Evolutionary conservation across 2,797 vertebrate genomes (phyloP).

Genomic region (Pseudochromis fuscus): DNA sequence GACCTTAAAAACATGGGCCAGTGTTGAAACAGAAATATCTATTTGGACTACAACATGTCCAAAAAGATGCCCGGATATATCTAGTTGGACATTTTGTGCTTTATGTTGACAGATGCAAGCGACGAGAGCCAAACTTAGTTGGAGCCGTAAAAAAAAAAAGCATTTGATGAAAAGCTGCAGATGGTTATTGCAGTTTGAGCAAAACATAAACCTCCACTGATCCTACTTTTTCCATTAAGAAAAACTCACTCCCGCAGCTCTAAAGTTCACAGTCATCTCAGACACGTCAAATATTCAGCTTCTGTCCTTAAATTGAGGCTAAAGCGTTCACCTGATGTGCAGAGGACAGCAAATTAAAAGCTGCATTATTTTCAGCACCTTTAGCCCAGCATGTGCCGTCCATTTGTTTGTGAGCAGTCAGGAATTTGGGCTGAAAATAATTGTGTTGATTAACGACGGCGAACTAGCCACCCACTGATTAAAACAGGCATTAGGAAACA

Average conservation of each 20-base stretch:
- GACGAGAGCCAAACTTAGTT: background rate
- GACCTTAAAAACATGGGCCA: no score
- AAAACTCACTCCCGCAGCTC: background rate
- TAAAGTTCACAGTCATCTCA: background rate
- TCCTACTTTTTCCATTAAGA: background rate
- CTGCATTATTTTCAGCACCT: constrained; percentile 20
- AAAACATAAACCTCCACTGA: background rate
- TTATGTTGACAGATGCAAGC: background rate
- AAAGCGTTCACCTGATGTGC: constrained; percentile 6
- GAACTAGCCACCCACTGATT: constrained; percentile 45
- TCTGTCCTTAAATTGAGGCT: background rate
- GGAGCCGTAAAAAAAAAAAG: background rate
- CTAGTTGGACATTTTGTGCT: background rate
- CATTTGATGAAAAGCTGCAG: constrained; percentile 5
- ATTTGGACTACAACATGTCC: no score
- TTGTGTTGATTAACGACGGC: constrained; percentile 52
- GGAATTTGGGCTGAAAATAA: constrained; percentile 40
- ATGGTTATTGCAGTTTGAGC: background rate
- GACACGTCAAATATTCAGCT: background rate
- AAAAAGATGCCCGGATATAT: no score
- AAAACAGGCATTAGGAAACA: constrained; percentile 52
- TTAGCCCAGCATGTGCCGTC: background rate
- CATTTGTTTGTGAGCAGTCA: constrained; percentile 14
- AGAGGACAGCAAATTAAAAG: constrained; percentile 20
- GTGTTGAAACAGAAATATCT: no score